A percentile compares a stretch with the other conserved stretches of the same genome.
Conservation (phyloP, 2,113 vertebrate genomes). For the Brienomyrus longianalis region DNA sequence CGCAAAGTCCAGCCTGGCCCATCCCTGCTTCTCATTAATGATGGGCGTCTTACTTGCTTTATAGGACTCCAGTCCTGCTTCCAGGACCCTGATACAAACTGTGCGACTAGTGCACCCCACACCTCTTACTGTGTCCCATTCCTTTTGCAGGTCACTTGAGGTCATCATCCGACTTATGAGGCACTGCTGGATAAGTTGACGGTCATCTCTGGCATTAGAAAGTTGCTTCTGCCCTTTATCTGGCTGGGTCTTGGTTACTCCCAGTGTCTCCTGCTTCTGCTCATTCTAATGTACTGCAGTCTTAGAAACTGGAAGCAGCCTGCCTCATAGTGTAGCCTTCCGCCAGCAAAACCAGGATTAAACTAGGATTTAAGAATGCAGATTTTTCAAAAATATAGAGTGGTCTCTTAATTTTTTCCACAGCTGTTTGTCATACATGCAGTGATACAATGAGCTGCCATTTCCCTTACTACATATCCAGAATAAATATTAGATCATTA, state of each 20-base stretch:
- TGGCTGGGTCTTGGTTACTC: background rate
- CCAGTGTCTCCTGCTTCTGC: background rate
- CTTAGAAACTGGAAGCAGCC: background rate
- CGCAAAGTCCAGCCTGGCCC: no score
- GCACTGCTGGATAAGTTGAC: background rate
- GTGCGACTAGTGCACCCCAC: background rate
- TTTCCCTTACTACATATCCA: background rate
- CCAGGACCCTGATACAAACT: background rate
- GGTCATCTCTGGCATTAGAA: background rate
- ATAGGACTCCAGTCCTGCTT: background rate
- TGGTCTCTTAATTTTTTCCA: background rate
- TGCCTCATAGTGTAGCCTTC: background rate
- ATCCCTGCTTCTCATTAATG: background rate
- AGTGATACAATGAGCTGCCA: background rate
- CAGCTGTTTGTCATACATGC: background rate
- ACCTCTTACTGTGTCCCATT: background rate
- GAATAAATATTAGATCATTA: background rate
- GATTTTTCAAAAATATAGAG: background rate
- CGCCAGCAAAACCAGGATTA: background rate
- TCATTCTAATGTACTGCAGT: background rate
- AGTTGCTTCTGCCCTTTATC: background rate
- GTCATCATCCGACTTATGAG: background rate
- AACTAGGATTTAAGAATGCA: background rate
- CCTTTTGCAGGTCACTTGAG: background rate
- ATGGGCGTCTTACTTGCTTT: background rate